phyloP scores from a whole-genome alignment of 2,888 invertebrate genomes.

The Dendrolimus pini region DNA sequence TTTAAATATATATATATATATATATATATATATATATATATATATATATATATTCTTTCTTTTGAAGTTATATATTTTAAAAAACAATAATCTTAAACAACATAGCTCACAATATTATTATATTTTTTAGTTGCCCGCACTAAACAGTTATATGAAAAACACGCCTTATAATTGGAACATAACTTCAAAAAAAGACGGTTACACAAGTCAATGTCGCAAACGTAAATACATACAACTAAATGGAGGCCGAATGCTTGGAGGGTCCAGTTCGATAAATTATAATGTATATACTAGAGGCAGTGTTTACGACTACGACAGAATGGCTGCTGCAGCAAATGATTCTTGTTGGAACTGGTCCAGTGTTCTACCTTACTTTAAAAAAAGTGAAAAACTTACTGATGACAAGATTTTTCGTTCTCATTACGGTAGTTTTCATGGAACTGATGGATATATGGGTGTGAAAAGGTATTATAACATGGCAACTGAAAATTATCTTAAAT shows the following conservation, averaged over 20 bases:
- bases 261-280: slow-evolving; percentile 33
- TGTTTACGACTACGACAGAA: slow-evolving; percentile 28
- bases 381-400: slow-evolving; percentile 6
- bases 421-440: slow-evolving; percentile 32
- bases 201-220: not conserved
- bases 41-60: too few species aligned
- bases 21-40: too few species aligned
- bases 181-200: not conserved
- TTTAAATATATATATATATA: too few species aligned
- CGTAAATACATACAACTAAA: slow-evolving; percentile 12
- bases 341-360: not conserved
- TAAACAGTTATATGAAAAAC: not conserved
- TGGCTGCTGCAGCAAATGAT: slow-evolving; percentile 16
- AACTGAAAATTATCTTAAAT: slow-evolving; percentile 26
- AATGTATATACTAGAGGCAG: slow-evolving; percentile 33
- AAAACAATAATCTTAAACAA: too few species aligned
- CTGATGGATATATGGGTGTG: slow-evolving; percentile 47
- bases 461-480: slow-evolving; percentile 21
- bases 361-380: slow-evolving; percentile 6
- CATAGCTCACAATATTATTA: not conserved
- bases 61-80: too few species aligned
- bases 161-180: not conserved
- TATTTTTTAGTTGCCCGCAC: not conserved
- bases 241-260: slow-evolving; percentile 37
- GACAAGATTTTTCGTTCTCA: slow-evolving; percentile 3